A percentile compares a stretch with the other conserved stretches of the same genome.
phyloP scores from a whole-genome alignment of 2,113 vertebrate species.

The Clupea harengus region DNA sequence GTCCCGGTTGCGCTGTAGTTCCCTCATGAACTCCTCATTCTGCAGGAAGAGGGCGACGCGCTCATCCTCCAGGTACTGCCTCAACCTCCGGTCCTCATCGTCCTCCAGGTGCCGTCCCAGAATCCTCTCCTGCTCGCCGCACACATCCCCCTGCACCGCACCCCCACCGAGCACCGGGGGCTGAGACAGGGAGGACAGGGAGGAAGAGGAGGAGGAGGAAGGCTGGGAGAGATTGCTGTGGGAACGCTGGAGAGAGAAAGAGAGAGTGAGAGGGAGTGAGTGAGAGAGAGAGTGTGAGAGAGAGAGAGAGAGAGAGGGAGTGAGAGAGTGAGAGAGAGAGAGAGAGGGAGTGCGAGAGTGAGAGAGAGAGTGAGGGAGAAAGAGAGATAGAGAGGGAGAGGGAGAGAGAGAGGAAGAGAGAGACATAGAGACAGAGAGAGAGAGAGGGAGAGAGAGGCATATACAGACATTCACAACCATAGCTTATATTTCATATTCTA shows the following conservation, averaged over 20 bases:
- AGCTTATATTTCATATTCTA: too few relatives aligned
- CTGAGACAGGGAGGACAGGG: conserved; percentile 60
- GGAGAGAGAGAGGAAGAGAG: too few relatives aligned
- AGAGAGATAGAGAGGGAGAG: too few relatives aligned
- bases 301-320: too few relatives aligned
- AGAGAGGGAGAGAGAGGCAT: too few relatives aligned
- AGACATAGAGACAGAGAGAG: too few relatives aligned
- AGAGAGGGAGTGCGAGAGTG: too few relatives aligned
- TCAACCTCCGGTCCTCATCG: conserved; percentile 87
- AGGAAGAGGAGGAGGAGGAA: conserved; percentile 58
- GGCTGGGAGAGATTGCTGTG: conserved; percentile 66
- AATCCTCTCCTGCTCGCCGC: conserved; percentile 61
- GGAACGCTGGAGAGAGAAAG: conserved; percentile 59
- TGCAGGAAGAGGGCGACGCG: conserved; percentile 94
- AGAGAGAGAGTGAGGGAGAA: too few relatives aligned
- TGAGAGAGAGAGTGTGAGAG: background rate
- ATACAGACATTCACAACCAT: too few relatives aligned
- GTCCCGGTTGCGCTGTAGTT: conserved; percentile 92
- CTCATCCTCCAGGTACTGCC: conserved; percentile 95
- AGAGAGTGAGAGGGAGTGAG: background rate
- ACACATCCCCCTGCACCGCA: conserved; percentile 23
- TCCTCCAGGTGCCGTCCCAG: conserved; percentile 95
- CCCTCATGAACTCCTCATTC: conserved; percentile 97
- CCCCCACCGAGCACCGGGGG: conserved; percentile 43
- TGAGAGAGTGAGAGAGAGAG: too few relatives aligned